Evolutionary conservation across 2,797 vertebrate species (phyloP), one percentile per base, ranked within the genome.

Genomic region (Furcifer pardalis): DNA sequence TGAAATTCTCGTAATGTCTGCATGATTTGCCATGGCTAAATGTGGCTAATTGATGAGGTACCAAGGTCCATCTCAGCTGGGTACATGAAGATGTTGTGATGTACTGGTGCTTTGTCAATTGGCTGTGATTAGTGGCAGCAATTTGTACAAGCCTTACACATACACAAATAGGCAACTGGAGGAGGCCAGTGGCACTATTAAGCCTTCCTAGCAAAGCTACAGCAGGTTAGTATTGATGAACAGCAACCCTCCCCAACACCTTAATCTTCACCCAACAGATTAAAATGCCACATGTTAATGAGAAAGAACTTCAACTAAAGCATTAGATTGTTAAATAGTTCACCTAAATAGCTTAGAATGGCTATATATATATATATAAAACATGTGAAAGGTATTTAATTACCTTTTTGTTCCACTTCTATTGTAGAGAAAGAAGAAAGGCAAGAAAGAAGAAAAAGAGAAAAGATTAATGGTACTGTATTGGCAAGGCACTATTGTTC

Each of bases 391-490:
- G 96, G 96, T 96, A 97, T 97, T 97, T 97, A 98, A 97, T 99
- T 99, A 99, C 98, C 98, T 99, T 99, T 99, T 98, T 99, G 98
- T 97, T 99, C 98, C 98, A 99, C 98, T 99, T 99, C 98, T 99
- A 98, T 97, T 97, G 97, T 97, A 98, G 95, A 96, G 94, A 97
- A 94, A 96, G 95, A 96, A 96, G 94, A 95, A 96, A 96, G 96
- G 96, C 96, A 94, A 96, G 95, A 96, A 95, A 96, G 95, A 90
- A 96, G 95, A 96, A 95, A 86, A 96, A 97, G 95, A 97, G 94
- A 97, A 96, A 94, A 96, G 96, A 96, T 96, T 96, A 97, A 96
- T 97, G 96, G 94, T 96, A 94, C 93, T 94, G 86, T 95, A 95
- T 95, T 95, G 94, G 94, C 93, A 90, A 96, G 92, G 88, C 92